These are phyloP conservation scores for Odontophorus gujanensis DNA, from an alignment of 2,113 vertebrate species.

Conservation along the genomic window DNA sequence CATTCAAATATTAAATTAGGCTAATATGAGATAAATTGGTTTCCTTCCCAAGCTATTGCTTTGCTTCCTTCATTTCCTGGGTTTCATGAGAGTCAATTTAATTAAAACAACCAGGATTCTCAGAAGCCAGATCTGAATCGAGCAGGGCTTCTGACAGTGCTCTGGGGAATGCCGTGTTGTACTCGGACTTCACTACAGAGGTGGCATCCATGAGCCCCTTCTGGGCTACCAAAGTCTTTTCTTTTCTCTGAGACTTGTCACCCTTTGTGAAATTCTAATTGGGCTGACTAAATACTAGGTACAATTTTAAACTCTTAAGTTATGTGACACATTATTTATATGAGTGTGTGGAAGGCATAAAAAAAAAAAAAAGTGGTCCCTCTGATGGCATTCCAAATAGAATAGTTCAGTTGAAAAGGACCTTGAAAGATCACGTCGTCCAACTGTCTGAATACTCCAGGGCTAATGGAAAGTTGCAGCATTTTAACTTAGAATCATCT, in stretches of 20 bases:
- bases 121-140: background rate
- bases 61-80: slow-evolving; percentile 61
- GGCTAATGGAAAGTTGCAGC: background rate
- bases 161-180: background rate
- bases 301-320: background rate
- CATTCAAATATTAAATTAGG: slow-evolving; percentile 43
- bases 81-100: slow-evolving; percentile 42
- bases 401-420: background rate
- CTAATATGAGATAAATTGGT: slow-evolving; percentile 32
- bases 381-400: background rate
- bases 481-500: background rate
- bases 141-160: background rate
- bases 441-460: background rate
- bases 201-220: background rate
- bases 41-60: slow-evolving; percentile 56
- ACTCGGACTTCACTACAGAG: background rate
- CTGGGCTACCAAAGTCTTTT: background rate
- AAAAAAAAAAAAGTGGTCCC: background rate
- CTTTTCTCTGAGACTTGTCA: background rate
- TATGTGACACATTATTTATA: background rate
- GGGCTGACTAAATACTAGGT: background rate
- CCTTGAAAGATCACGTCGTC: background rate
- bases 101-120: background rate
- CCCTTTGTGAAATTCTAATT: background rate
- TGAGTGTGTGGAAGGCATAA: background rate